phyloP scores from a whole-genome alignment of 1,140 invertebrate species.

The Papilio polytes region DNA sequence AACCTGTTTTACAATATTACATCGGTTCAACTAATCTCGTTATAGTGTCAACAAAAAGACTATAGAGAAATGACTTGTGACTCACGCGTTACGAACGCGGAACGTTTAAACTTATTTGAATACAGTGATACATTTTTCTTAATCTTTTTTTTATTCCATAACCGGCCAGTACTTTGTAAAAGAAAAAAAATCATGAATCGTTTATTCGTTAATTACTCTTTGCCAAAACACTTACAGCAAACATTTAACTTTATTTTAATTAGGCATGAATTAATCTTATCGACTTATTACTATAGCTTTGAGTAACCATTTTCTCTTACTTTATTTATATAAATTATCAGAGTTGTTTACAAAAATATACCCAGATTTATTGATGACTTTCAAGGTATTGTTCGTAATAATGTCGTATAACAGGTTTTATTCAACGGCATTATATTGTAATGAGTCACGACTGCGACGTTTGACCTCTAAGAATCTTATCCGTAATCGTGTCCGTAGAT shows the following conservation, averaged over 20 bases:
- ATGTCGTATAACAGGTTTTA: conserved; percentile 32
- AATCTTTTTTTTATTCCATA: neutral
- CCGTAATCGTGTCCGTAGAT: conserved; percentile 45
- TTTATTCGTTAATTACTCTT: neutral
- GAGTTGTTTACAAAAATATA: neutral
- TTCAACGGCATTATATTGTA: conserved; percentile 45
- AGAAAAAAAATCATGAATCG: neutral
- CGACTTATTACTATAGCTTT: too few species aligned
- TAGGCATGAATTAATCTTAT: too few species aligned
- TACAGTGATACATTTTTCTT: conserved; percentile 21
- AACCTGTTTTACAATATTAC: conserved; percentile 28
- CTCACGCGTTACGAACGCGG: conserved; percentile 25
- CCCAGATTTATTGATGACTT: neutral
- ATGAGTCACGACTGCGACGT: conserved; percentile 56
- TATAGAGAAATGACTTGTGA: conserved; percentile 32
- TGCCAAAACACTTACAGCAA: neutral
- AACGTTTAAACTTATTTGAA: conserved; percentile 31
- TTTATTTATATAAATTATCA: neutral
- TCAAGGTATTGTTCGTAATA: neutral
- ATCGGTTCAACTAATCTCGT: conserved; percentile 15
- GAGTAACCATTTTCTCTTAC: too few species aligned
- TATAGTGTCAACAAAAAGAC: conserved; percentile 37
- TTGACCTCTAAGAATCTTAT: conserved; percentile 51
- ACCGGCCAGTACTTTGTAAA: neutral
- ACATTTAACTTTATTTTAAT: neutral